A percentile compares a stretch with the other conserved stretches of the same genome.
phyloP scores from a whole-genome alignment of 2,797 vertebrate genomes.

The Rachycentron canadum region DNA sequence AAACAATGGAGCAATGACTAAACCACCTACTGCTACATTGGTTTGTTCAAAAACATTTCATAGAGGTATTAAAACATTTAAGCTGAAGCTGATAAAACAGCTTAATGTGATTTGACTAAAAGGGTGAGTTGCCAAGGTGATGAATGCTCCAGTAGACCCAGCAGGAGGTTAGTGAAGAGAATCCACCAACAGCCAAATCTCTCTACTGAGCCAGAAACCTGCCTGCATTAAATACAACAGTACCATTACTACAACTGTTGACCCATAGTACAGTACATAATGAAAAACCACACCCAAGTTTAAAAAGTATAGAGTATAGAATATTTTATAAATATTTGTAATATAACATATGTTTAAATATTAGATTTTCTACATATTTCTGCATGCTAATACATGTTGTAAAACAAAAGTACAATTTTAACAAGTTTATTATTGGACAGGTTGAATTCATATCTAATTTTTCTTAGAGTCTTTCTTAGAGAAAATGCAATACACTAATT shows the following conservation, averaged over 20 bases:
- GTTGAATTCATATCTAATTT: too few relatives aligned
- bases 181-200: conserved; percentile 53
- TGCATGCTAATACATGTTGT: too few relatives aligned
- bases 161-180: conserved; percentile 63
- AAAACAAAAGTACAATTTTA: too few relatives aligned
- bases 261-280: conserved; percentile 8
- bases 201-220: conserved; percentile 51
- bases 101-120: conserved; percentile 66
- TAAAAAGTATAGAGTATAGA: too few relatives aligned
- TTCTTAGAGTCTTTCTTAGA: too few relatives aligned
- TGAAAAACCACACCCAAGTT: neutral
- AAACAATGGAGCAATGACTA: conserved; percentile 26
- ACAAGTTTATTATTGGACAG: too few relatives aligned
- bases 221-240: conserved; percentile 24
- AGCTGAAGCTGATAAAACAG: conserved; percentile 44
- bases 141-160: conserved; percentile 72
- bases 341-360: neutral
- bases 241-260: conserved; percentile 23
- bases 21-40: conserved; percentile 15
- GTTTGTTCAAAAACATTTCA: conserved; percentile 32
- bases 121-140: conserved; percentile 74
- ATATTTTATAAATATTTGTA: too few relatives aligned
- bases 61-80: conserved; percentile 43
- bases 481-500: too few relatives aligned
- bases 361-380: neutral